Evolutionary conservation across 2,888 invertebrate genomes (phyloP).

Genomic region (Muschampia plurimacula): DNA sequence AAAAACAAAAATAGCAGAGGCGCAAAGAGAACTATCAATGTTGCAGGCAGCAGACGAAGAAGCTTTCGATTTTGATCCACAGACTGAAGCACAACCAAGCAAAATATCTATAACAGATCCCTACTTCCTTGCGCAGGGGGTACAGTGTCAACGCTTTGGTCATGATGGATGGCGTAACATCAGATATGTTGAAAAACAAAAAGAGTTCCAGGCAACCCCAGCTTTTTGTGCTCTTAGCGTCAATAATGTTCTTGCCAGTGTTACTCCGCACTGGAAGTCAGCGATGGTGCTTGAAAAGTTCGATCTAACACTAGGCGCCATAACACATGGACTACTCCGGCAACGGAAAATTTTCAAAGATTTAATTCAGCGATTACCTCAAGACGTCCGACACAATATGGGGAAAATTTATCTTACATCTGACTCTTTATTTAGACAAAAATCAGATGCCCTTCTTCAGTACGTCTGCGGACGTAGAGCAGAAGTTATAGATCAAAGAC

Average conservation of each 20-base stretch:
- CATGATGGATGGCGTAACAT: constrained; percentile 2
- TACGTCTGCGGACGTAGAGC: constrained; percentile 3
- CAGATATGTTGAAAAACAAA: constrained; percentile 1
- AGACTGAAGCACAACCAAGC: neutral
- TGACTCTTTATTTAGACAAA: constrained; percentile 11
- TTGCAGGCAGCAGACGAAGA: neutral
- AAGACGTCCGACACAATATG: constrained; percentile 18
- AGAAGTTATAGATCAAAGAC: neutral
- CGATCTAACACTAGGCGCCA: constrained; percentile 10
- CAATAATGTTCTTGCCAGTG: constrained; percentile 10
- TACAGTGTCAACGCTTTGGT: constrained; percentile 20
- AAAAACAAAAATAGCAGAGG: constrained; percentile 6
- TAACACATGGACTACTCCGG: constrained; percentile 21
- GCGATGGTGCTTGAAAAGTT: constrained; percentile 14
- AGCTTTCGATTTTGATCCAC: neutral
- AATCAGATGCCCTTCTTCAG: neutral
- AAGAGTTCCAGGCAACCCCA: constrained; percentile 14
- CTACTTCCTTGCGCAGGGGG: constrained; percentile 11
- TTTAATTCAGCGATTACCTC: constrained; percentile 9
- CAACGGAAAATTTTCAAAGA: constrained; percentile 30
- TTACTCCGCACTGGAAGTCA: constrained; percentile 21
- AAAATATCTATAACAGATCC: neutral
- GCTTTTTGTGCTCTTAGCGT: constrained; percentile 10
- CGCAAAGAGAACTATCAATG: neutral
- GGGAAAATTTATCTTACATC: neutral